These are phyloP conservation scores for Arnoldichthys spilopterus DNA, from an alignment of 2,797 vertebrate genomes.

Conservation along the genomic window DNA sequence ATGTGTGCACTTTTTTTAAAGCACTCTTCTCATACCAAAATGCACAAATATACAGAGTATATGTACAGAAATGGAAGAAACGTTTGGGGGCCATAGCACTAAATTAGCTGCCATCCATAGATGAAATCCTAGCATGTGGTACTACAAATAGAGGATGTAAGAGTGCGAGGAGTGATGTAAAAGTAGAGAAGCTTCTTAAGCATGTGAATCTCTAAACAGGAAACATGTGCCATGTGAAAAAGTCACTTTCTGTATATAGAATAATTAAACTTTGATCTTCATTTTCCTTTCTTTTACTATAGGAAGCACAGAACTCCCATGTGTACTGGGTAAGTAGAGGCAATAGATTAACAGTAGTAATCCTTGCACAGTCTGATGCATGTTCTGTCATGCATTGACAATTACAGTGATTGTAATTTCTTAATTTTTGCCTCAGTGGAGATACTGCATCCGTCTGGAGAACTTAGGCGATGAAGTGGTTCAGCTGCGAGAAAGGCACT, in stretches of 20 bases:
- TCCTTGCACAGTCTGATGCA: neutral
- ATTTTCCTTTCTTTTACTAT: slow-evolving; percentile 31
- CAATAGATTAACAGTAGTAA: neutral
- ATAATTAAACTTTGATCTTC: neutral
- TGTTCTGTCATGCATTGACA: neutral
- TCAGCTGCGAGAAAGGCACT: slow-evolving; percentile 94
- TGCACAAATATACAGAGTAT: too few species aligned
- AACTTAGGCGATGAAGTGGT: slow-evolving; percentile 93
- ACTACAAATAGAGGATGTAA: too few species aligned
- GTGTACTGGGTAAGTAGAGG: slow-evolving; percentile 94
- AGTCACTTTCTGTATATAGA: too few species aligned
- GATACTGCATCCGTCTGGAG: slow-evolving; percentile 97
- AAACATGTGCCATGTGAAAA: too few species aligned
- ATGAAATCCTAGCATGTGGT: too few species aligned
- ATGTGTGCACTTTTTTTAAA: neutral
- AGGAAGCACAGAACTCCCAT: slow-evolving; percentile 99
- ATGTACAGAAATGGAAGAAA: too few species aligned
- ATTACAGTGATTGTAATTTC: neutral
- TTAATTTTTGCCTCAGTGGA: slow-evolving; percentile 80
- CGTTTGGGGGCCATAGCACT: too few species aligned
- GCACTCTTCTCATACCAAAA: too few species aligned
- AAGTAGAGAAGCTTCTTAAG: too few species aligned
- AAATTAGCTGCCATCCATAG: too few species aligned
- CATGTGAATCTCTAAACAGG: too few species aligned
- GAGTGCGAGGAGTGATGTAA: too few species aligned